Percentiles rank a stretch among this genome's conserved stretches.
phyloP scores from a whole-genome alignment of 2,797 vertebrate species.

The Gymnothorax javanicus region DNA sequence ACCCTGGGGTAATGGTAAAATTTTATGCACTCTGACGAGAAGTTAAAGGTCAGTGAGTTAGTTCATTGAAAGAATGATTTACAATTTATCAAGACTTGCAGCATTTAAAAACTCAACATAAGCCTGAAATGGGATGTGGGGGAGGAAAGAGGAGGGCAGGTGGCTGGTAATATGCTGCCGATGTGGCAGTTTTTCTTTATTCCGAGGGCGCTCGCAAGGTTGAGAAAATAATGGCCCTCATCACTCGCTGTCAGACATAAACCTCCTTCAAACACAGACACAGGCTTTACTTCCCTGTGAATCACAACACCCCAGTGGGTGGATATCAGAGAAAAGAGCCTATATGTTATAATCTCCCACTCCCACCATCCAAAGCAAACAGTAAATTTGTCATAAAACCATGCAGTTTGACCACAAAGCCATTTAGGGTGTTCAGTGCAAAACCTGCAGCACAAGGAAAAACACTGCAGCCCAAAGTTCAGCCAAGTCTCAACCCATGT shows the following conservation, averaged over 20 bases:
- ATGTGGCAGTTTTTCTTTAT: neutral
- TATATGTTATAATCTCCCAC: neutral
- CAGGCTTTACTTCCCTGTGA: neutral
- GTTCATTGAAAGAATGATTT: conserved; percentile 29
- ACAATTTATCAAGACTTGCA: conserved; percentile 31
- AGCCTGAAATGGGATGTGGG: neutral
- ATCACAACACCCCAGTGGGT: neutral
- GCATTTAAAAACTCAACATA: conserved; percentile 4
- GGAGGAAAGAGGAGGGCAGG: neutral
- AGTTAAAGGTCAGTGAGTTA: conserved; percentile 26
- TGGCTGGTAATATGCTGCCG: conserved; percentile 7
- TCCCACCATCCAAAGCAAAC: neutral
- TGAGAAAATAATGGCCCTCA: conserved; percentile 29
- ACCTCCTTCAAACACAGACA: conserved; percentile 9
- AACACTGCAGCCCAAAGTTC: neutral
- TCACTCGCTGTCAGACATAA: conserved; percentile 27
- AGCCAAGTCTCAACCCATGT: neutral
- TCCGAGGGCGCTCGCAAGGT: conserved; percentile 22
- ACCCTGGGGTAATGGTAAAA: conserved; percentile 24
- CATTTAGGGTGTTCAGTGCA: neutral
- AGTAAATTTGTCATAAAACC: neutral
- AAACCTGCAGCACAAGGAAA: neutral
- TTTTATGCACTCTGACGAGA: conserved; percentile 26
- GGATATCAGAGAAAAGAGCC: neutral
- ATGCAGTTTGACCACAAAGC: neutral